Percentiles rank a stretch among this genome's conserved stretches.
Conservation (phyloP, 2,797 vertebrate species). For the Coccyzus lansbergi region DNA sequence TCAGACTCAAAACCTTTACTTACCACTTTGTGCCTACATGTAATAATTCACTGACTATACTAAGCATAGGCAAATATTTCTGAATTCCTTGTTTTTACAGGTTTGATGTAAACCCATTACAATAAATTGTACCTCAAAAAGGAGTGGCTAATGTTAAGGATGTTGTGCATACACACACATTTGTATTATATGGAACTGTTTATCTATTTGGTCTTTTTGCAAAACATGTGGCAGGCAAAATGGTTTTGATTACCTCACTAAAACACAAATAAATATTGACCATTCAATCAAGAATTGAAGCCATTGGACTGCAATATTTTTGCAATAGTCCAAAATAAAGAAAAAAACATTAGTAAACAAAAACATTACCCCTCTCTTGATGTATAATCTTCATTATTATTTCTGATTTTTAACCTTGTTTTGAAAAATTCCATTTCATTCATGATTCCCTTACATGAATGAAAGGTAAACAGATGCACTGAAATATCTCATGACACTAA, state of each 20-base stretch:
- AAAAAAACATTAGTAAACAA: background rate
- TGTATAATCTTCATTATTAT: background rate
- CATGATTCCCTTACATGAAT: background rate
- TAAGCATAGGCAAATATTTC: background rate
- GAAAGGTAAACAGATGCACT: background rate
- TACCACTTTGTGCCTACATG: background rate
- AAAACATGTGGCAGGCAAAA: background rate
- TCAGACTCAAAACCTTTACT: conserved; percentile 34
- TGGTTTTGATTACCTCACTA: background rate
- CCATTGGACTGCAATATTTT: background rate
- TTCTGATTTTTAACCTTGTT: background rate
- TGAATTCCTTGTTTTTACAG: background rate
- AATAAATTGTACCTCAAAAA: background rate
- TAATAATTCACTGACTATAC: background rate
- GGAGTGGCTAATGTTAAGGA: background rate
- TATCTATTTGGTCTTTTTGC: background rate
- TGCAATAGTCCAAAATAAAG: background rate
- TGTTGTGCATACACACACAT: background rate
- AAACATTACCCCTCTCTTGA: background rate
- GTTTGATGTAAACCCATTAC: conserved; percentile 12
- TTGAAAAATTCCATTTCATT: background rate
- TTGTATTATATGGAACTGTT: background rate
- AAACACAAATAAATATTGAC: conserved; percentile 14
- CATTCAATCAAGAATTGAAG: background rate
- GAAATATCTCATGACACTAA: background rate